Conservation (phyloP, 2,888 invertebrate species). For the Minunthozetes semirufus region DNA sequence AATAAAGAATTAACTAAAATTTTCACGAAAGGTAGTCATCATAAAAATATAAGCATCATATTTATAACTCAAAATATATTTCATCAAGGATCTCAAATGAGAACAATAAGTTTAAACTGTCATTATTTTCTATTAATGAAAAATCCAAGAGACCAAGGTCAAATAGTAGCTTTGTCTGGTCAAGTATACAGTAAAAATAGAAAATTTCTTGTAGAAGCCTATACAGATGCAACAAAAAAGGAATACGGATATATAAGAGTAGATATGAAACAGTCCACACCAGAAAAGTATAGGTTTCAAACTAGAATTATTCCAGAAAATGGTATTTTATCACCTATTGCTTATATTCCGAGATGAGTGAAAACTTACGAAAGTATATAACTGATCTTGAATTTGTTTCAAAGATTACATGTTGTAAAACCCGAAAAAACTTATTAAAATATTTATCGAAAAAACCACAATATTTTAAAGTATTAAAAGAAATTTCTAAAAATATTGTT, state of each 20-base stretch:
- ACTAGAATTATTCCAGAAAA: slow-evolving; percentile 18
- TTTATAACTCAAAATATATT: slow-evolving; percentile 37
- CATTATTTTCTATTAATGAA: slow-evolving; percentile 33
- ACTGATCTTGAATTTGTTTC: neutral
- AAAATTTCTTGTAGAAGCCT: slow-evolving; percentile 29
- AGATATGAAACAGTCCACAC: slow-evolving; percentile 24
- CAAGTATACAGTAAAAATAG: slow-evolving; percentile 30
- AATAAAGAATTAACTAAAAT: slow-evolving; percentile 7
- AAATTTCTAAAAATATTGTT: neutral
- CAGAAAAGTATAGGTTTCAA: slow-evolving; percentile 17
- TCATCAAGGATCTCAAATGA: slow-evolving; percentile 32
- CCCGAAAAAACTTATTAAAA: neutral
- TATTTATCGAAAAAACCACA: neutral
- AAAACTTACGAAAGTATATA: neutral
- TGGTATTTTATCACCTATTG: neutral
- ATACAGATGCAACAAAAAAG: slow-evolving; percentile 31
- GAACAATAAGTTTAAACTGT: slow-evolving; percentile 33
- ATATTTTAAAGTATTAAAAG: neutral
- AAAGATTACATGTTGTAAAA: neutral
- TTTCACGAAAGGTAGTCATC: slow-evolving; percentile 26
- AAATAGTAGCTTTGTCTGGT: slow-evolving; percentile 16
- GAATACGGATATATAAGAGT: slow-evolving; percentile 19
- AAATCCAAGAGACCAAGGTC: slow-evolving; percentile 30
- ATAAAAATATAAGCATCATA: neutral
- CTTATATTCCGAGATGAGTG: neutral